Base-by-base conservation (phyloP, 2,797 vertebrate genomes). In the Acanthornis magna region DNA sequence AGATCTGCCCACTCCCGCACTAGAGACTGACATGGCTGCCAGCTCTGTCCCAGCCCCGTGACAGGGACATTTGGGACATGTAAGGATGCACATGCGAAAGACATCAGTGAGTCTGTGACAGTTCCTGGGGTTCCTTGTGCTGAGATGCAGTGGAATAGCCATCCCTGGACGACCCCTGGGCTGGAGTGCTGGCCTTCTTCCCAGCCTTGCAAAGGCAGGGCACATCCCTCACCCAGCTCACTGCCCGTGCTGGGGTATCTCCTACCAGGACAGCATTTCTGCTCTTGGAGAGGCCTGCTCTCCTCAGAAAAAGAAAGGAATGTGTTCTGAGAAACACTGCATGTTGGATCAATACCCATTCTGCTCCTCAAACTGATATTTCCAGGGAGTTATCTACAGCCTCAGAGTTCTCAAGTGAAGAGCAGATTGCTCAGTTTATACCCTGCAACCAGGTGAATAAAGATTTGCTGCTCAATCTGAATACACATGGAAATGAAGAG, bases 341-440 rank as follows among this genome's bases (percentile, higher is more conserved):
- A 0, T 3, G n/a, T 25, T 29, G 85, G 85, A 93, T 95, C 89
- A 47, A 89, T 90, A 87, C 6, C 87, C 60, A 42, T 60, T 51
- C 92, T 89, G 51, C 72, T 86, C 80, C 71, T 82, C 83, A 34
- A 5, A 47, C 11, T 58, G 63, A 30, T 48, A 25, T 89, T 93
- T 93, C 89, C 77, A 93, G 60, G 47, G 55, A 27, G 66, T 88
- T 89, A 88, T 90, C 85, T 61, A 25, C 51, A 86, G 74, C 30
- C 45, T 78, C 2, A 0, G 51, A 78, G 66, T 63, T 86, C 67
- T 79, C 70, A 63, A 2, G 29, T 11, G 61, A 90, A 84, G 66
- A 96, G 88, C 76, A 73, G 76, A 71, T 61, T 91, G 74, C 61
- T 95, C 82, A 36, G 71, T 93, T 88, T 62, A 57, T 45, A 90